Evolutionary conservation across 2,113 vertebrate species (phyloP).

Genomic region (Cavia porcellus): DNA sequence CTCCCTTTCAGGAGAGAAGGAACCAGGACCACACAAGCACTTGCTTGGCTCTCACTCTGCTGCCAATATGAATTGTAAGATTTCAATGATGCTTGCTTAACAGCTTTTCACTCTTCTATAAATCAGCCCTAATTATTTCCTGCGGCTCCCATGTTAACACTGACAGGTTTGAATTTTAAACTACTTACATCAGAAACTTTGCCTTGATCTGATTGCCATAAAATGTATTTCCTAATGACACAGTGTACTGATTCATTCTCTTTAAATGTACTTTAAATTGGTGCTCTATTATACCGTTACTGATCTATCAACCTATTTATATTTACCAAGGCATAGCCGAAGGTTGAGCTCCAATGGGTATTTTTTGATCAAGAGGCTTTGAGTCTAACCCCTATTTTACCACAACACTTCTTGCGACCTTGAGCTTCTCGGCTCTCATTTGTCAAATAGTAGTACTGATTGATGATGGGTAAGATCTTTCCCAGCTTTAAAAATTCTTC

Average conservation of each 20-base stretch:
- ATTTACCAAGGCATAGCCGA: not conserved
- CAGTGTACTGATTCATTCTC: not conserved
- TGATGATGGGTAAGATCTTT: conserved; percentile 14
- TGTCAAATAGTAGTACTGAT: not conserved
- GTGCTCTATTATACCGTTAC: conserved; percentile 12
- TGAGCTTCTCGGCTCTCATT: not conserved
- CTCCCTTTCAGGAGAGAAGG: not conserved
- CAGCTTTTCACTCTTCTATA: not conserved
- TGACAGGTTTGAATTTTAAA: conserved; percentile 46
- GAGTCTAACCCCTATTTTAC: conserved; percentile 34
- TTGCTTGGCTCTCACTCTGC: not conserved
- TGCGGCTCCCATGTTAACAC: not conserved
- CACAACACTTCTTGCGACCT: not conserved
- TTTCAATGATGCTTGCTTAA: not conserved
- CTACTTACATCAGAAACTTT: not conserved
- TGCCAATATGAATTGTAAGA: not conserved
- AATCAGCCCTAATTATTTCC: conserved; percentile 33
- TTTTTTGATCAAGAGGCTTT: not conserved
- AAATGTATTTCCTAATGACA: conserved; percentile 50
- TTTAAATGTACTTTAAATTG: not conserved
- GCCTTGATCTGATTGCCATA: not conserved
- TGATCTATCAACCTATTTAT: not conserved
- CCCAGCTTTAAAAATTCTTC: conserved; percentile 31
- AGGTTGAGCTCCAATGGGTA: not conserved
- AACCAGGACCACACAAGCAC: not conserved